Evolutionary conservation across 2,797 vertebrate species (phyloP).

Genomic region (Parauchenoglanis ngamensis): DNA sequence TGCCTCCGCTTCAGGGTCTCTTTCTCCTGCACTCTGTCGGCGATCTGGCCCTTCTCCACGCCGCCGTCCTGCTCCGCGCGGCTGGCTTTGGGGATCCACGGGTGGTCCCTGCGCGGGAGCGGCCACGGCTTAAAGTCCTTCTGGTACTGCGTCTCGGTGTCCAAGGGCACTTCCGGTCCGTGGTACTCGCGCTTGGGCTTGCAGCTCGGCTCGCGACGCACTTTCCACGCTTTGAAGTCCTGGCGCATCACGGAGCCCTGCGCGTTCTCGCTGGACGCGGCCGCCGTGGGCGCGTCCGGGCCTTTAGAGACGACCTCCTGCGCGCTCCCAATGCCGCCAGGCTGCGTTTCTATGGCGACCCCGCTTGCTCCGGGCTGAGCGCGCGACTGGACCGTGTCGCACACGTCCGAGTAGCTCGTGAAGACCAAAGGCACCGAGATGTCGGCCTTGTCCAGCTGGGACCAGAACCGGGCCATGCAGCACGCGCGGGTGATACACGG

Average conservation of each 20-base stretch:
- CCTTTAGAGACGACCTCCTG: constrained; percentile 20
- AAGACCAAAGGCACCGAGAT: constrained; percentile 94
- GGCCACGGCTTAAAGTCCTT: constrained; percentile 97
- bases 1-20: constrained; percentile 66
- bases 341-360: constrained; percentile 86
- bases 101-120: constrained; percentile 87
- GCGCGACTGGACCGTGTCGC: constrained; percentile 79
- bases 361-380: constrained; percentile 80
- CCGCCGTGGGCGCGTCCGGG: constrained; percentile 42
- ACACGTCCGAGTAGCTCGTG: constrained; percentile 90
- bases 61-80: constrained; percentile 67
- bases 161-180: constrained; percentile 86
- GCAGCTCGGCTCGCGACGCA: constrained; percentile 89
- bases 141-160: constrained; percentile 94
- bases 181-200: constrained; percentile 93
- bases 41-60: constrained; percentile 77
- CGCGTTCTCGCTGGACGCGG: constrained; percentile 65
- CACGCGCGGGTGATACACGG: constrained; percentile 96
- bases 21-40: constrained; percentile 77
- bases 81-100: constrained; percentile 89
- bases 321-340: constrained; percentile 61
- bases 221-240: constrained; percentile 92
- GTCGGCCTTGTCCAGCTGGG: constrained; percentile 95
- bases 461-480: constrained; percentile 98
- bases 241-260: constrained; percentile 91